A percentile compares a stretch with the other conserved stretches of the same genome.
phyloP scores from a whole-genome alignment of 2,113 vertebrate genomes.

The Microcebus tavaratra region DNA sequence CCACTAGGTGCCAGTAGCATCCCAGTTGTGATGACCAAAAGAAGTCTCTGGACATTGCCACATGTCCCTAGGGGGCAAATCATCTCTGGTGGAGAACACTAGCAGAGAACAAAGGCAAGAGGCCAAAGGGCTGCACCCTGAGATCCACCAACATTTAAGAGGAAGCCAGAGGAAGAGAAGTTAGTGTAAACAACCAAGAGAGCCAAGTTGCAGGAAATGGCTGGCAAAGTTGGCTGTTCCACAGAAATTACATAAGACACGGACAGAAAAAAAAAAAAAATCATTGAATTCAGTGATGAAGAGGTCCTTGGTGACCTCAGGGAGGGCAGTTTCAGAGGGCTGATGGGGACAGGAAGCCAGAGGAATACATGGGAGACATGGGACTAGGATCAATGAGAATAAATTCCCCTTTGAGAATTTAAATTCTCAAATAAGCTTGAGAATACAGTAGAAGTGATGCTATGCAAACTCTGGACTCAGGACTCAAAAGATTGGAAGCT shows the following conservation, averaged over 20 bases:
- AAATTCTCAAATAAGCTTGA: neutral
- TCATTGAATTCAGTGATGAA: neutral
- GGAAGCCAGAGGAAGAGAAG: neutral
- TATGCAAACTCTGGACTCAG: neutral
- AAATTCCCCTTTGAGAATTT: neutral
- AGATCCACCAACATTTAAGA: neutral
- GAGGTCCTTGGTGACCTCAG: neutral
- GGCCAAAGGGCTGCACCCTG: neutral
- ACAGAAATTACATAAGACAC: neutral
- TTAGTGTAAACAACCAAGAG: neutral
- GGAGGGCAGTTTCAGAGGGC: neutral
- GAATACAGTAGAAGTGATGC: neutral
- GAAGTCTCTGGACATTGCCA: neutral
- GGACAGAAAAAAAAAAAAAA: neutral
- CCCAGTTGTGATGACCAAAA: neutral
- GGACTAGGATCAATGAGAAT: neutral
- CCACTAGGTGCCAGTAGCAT: neutral
- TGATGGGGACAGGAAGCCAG: neutral
- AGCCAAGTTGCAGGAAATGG: neutral
- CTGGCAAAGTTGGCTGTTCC: neutral
- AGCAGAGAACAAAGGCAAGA: neutral
- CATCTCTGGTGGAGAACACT: neutral
- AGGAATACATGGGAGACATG: neutral
- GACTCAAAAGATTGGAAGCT: neutral
- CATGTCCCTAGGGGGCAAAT: neutral